Percentiles rank a stretch among this genome's conserved stretches.
Conservation (phyloP, 1,140 invertebrate genomes). For the Cataglyphis hispanica region DNA sequence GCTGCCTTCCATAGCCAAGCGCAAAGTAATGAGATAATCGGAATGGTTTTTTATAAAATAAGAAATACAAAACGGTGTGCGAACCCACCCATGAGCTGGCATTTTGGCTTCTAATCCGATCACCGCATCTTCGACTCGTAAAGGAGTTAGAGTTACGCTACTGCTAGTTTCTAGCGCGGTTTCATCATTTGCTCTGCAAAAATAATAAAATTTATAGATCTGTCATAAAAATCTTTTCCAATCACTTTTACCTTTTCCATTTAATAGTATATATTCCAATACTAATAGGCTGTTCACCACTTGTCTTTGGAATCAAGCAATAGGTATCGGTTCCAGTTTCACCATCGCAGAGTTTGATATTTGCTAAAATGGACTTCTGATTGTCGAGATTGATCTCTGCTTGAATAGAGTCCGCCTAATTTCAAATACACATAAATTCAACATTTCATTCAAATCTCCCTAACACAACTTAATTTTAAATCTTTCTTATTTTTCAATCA, state of each 20-base stretch:
- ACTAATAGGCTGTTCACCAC: slow-evolving; percentile 87
- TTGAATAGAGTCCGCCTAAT: slow-evolving; percentile 81
- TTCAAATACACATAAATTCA: neutral
- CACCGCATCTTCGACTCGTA: slow-evolving; percentile 89
- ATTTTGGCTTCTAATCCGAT: slow-evolving; percentile 91
- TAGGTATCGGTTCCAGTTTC: slow-evolving; percentile 87
- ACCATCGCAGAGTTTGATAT: slow-evolving; percentile 80
- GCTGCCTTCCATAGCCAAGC: slow-evolving; percentile 92
- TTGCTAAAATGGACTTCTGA: slow-evolving; percentile 77
- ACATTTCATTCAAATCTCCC: neutral
- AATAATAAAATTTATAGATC: slow-evolving; percentile 27
- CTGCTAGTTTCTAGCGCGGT: slow-evolving; percentile 83
- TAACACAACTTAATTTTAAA: neutral
- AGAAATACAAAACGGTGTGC: slow-evolving; percentile 90
- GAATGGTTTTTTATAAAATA: slow-evolving; percentile 92
- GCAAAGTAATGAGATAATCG: slow-evolving; percentile 90
- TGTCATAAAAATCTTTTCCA: slow-evolving; percentile 1
- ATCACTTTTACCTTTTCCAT: slow-evolving; percentile 90
- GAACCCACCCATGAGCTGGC: slow-evolving; percentile 91
- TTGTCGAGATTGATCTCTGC: slow-evolving; percentile 74
- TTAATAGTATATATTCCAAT: slow-evolving; percentile 91
- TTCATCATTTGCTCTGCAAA: slow-evolving; percentile 78
- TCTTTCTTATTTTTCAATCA: no score
- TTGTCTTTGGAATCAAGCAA: slow-evolving; percentile 84
- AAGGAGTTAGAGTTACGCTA: slow-evolving; percentile 87